Evolutionary conservation across 2,888 invertebrate species (phyloP).

Genomic region (Antitype chi): DNA sequence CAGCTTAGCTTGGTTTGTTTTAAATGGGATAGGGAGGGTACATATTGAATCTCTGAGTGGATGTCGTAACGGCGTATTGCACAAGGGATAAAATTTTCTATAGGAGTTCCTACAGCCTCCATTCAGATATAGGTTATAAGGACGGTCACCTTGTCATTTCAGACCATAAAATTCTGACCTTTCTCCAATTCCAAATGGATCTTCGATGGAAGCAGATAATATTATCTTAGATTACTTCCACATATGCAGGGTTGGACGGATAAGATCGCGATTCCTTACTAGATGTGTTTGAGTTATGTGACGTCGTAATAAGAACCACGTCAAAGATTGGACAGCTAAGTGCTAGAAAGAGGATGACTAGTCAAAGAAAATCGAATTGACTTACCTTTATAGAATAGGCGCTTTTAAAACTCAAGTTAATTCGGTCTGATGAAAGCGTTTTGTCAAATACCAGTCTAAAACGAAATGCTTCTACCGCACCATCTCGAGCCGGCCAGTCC

Average conservation of each 20-base stretch:
- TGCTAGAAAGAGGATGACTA: not conserved
- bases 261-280: not conserved
- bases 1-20: too few species aligned
- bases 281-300: not conserved
- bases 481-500: conserved; percentile 5
- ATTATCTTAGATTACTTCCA: not conserved
- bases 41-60: too few species aligned
- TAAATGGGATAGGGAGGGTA: too few species aligned
- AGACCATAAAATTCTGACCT: too few species aligned
- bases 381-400: not conserved
- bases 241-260: not conserved
- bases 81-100: too few species aligned
- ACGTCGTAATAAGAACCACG: too few species aligned
- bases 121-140: too few species aligned
- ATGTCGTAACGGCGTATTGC: too few species aligned
- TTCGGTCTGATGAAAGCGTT: conserved; percentile 11
- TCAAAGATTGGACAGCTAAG: not conserved
- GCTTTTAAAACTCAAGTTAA: not conserved
- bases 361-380: not conserved
- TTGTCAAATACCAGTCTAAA: not conserved
- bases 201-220: too few species aligned
- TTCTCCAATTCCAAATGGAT: too few species aligned
- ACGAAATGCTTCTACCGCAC: not conserved
- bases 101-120: too few species aligned
- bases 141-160: too few species aligned